phyloP scores from a whole-genome alignment of 2,113 vertebrate genomes.

The Aplodontia rufa region DNA sequence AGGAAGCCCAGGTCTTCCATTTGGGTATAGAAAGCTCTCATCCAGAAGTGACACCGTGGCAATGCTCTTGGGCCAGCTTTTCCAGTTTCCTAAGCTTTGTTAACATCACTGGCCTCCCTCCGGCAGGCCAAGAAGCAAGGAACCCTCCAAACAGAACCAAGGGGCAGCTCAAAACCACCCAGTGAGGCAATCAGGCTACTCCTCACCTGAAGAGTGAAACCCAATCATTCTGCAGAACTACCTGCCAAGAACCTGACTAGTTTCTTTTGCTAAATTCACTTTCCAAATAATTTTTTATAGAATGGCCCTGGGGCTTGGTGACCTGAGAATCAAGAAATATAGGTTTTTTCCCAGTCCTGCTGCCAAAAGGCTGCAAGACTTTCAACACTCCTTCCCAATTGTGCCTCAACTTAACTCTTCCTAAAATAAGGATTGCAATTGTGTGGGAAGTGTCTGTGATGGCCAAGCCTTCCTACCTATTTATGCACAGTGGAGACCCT shows the following conservation, averaged over 20 bases:
- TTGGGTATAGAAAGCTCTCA: background rate
- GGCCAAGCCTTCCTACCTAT: background rate
- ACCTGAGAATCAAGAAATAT: conserved; percentile 4
- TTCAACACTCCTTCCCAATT: background rate
- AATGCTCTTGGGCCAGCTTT: background rate
- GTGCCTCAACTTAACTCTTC: background rate
- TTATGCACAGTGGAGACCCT: background rate
- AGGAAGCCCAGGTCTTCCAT: background rate
- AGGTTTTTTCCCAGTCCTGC: background rate
- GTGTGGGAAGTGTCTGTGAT: background rate
- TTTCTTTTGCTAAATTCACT: background rate
- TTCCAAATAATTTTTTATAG: background rate
- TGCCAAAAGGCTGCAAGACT: background rate
- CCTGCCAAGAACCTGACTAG: background rate
- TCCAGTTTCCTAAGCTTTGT: conserved; percentile 28
- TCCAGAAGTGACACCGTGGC: background rate
- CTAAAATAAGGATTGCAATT: background rate
- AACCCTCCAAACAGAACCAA: background rate
- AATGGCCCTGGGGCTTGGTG: background rate
- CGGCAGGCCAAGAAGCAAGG: background rate
- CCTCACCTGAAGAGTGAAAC: background rate
- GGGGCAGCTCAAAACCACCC: background rate
- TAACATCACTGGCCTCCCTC: background rate
- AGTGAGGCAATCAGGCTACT: background rate
- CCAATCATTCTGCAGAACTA: background rate